Evolutionary conservation across 2,113 vertebrate species (phyloP).

Genomic region (Chinchilla lanigera): DNA sequence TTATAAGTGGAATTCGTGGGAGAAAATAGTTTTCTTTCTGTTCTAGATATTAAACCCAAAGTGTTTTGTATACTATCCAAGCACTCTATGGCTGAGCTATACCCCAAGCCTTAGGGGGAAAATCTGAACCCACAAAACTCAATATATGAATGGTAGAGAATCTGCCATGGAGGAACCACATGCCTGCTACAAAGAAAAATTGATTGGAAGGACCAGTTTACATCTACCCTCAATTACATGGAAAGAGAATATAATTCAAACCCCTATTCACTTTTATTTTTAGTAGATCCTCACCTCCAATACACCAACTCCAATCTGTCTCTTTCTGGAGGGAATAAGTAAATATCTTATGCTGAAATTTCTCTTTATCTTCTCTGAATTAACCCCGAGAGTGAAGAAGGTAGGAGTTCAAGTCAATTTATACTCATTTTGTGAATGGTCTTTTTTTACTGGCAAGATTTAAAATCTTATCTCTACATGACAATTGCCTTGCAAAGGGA

Average conservation of each 20-base stretch:
- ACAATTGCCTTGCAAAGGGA: background rate
- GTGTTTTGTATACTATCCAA: background rate
- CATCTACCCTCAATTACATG: background rate
- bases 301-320: background rate
- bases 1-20: background rate
- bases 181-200: background rate
- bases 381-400: background rate
- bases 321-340: background rate
- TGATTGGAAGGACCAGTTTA: background rate
- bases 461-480: background rate
- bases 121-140: background rate
- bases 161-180: background rate
- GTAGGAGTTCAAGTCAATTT: background rate
- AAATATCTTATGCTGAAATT: background rate
- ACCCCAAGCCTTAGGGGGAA: background rate
- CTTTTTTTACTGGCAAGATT: background rate
- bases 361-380: background rate
- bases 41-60: background rate
- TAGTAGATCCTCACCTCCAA: background rate
- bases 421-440: conserved; percentile 14
- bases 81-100: background rate
- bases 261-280: background rate
- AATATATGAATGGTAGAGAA: background rate
- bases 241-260: background rate
- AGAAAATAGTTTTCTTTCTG: background rate